Percentiles rank a stretch among this genome's conserved stretches.
phyloP scores from a whole-genome alignment of 37 sponge, comb jelly and placozoan species.

The Beroe forskalii region DNA sequence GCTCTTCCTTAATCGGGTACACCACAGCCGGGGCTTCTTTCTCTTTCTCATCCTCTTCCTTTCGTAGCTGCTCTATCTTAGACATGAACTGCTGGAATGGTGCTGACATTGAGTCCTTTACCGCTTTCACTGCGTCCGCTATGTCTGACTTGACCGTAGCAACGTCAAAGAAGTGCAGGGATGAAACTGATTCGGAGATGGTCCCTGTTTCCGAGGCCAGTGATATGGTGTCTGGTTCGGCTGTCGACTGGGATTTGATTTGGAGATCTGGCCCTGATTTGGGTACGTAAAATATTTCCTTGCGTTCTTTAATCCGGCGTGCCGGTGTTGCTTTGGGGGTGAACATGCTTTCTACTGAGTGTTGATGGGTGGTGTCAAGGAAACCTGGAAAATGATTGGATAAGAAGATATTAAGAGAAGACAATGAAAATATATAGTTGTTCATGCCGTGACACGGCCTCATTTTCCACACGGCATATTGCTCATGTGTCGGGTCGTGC shows the following conservation, averaged over 20 bases:
- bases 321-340: slow-evolving; percentile 19
- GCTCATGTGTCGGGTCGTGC: no score
- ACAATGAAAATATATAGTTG: not conserved
- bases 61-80: slow-evolving; percentile 22
- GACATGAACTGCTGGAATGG: slow-evolving; percentile 49
- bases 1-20: not conserved
- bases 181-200: slow-evolving; percentile 2
- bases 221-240: not conserved
- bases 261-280: slow-evolving; percentile 55
- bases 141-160: not conserved
- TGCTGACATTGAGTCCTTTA: slow-evolving; percentile 42
- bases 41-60: slow-evolving; percentile 30
- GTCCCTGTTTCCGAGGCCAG: slow-evolving; percentile 46
- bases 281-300: slow-evolving; percentile 61
- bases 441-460: no score
- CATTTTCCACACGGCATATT: no score
- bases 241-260: not conserved
- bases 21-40: not conserved
- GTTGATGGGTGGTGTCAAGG: slow-evolving; percentile 39
- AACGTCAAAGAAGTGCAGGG: slow-evolving; percentile 17
- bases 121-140: slow-evolving; percentile 12
- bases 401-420: not conserved
- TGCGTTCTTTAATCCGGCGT: slow-evolving; percentile 32
- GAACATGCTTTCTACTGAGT: slow-evolving; percentile 14
- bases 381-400: slow-evolving; percentile 40